Evolutionary conservation across 1,140 invertebrate genomes (phyloP).

Genomic region (Harpegnathos saltator): DNA sequence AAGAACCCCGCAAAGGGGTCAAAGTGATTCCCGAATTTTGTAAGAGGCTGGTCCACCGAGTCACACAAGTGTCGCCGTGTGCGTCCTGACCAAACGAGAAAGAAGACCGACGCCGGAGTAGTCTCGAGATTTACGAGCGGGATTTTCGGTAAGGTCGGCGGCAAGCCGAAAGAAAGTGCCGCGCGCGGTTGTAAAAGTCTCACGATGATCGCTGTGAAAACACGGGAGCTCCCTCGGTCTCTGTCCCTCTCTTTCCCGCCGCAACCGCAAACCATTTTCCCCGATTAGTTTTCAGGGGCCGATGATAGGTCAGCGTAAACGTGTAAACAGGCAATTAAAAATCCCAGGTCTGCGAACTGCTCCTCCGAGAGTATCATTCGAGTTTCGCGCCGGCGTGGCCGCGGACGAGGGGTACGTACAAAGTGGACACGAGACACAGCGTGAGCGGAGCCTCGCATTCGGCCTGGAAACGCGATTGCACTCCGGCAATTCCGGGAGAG

Average conservation of each 20-base stretch:
- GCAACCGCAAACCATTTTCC: constrained; percentile 47
- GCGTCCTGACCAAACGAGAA: constrained; percentile 47
- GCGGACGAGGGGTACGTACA: no score
- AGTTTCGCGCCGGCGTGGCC: background rate
- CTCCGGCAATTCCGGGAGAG: no score
- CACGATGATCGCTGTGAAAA: constrained; percentile 31
- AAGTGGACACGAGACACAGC: background rate
- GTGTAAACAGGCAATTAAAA: constrained; percentile 29
- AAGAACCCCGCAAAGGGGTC: constrained; percentile 54
- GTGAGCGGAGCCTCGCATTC: no score
- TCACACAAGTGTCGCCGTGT: constrained; percentile 54
- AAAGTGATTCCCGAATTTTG: constrained; percentile 58
- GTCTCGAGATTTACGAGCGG: constrained; percentile 67
- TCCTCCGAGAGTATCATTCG: background rate
- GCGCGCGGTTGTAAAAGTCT: constrained; percentile 60
- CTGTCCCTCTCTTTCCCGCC: background rate
- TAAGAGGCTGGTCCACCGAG: constrained; percentile 49
- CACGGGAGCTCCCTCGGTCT: background rate
- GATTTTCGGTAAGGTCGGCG: constrained; percentile 59
- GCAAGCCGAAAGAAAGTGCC: constrained; percentile 9
- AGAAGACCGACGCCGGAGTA: constrained; percentile 47
- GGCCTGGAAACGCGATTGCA: background rate
- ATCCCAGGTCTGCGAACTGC: background rate
- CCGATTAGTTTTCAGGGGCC: constrained; percentile 55
- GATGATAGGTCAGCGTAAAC: background rate